These are phyloP conservation scores for Martes flavigula DNA, from an alignment of 2,797 vertebrate species.

Conservation along the genomic window DNA sequence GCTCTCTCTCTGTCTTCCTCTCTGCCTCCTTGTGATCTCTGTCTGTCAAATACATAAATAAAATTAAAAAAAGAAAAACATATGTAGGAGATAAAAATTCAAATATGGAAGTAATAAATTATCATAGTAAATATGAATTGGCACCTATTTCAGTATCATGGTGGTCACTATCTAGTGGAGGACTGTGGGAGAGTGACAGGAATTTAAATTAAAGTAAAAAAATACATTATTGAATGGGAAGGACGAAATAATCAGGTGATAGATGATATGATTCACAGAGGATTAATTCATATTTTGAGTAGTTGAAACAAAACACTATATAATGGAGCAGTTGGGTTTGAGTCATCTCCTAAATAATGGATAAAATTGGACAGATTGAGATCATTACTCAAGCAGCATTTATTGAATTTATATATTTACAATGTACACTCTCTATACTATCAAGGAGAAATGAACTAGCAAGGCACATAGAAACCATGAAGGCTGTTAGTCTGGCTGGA, in stretches of 20 bases:
- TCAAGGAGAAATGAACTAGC: neutral
- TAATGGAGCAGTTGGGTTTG: neutral
- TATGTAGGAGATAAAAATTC: neutral
- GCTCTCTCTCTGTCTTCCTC: too few species aligned
- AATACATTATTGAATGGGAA: neutral
- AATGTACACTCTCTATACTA: neutral
- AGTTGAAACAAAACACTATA: neutral
- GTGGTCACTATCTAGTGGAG: neutral
- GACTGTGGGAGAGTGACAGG: neutral
- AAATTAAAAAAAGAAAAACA: neutral
- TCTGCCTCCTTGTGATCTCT: too few species aligned
- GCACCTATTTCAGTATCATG: neutral
- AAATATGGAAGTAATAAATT: neutral
- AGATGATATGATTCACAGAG: neutral
- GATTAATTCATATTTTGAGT: neutral
- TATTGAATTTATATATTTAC: neutral
- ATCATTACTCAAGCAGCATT: neutral
- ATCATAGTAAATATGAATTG: neutral
- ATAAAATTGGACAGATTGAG: neutral
- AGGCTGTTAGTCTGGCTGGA: neutral
- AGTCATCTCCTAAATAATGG: neutral
- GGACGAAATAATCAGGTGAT: neutral
- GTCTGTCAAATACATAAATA: too few species aligned
- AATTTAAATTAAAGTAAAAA: neutral
- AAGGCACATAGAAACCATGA: neutral